Base-by-base conservation (phyloP, 2,888 invertebrate species). In the Perdita meconis region DNA sequence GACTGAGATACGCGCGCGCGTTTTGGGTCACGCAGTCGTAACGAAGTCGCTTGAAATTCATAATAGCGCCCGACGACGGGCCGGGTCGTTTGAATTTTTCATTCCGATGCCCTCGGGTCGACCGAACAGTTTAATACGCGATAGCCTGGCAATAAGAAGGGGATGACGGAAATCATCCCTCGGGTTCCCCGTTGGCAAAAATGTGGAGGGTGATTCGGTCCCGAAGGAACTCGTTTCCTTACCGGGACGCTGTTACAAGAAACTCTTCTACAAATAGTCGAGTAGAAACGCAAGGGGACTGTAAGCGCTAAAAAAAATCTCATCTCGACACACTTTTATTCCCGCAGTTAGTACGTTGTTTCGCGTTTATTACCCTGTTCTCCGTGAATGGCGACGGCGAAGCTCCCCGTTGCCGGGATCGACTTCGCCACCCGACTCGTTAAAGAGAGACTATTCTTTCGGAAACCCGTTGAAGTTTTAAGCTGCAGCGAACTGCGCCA, bases 301-400 rank as follows among this genome's bases (percentile, higher is more conserved):
- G 40, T 22, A 44, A 19, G 2, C 59, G 34, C 1, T 65, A 66
- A 66, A 75, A 53, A 42, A 57, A 75, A 75, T 75, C 74, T 65
- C 75, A 65, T 74, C 44, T 55, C 59, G n/a, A 30, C 44, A 3
- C 55, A 44, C 59, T 38, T 75, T 64, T 74, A 47, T 60, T 55
- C 59, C 34, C 47, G 16, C 26, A 40, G 75, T 74, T 60, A 60
- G 75, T 75, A 66, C 65, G 60, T 66, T 75, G 40, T 60, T 59
- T 60, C 75, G 51, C n/a, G 13, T 74, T 74, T 74, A 74, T 64
- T 53, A 16, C 38, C 1, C n/a, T 4, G n/a, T 19, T 1, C 40
- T 2, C n/a, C 1, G n/a, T 19, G 47, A 19, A 22, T 19, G 19
- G 8, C 1, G 8, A 16, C 24, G 22, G 10, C 8, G 34, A 22